Base-by-base conservation (phyloP, 2,888 invertebrate genomes). In the Schrankia costaestrigalis region DNA sequence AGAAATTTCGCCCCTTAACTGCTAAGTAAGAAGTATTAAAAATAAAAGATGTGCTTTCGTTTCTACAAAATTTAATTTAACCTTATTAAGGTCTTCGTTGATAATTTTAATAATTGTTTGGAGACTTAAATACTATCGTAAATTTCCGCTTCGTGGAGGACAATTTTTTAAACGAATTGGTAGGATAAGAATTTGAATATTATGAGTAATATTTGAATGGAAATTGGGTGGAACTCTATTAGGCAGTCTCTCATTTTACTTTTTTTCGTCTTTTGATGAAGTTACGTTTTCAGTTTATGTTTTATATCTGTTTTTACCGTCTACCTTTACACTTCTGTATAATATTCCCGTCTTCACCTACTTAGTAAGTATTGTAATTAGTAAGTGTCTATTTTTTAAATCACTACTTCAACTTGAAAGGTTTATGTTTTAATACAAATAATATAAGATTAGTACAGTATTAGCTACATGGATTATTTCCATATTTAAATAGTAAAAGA, bases 31-130 rank as follows among this genome's bases (percentile, higher is more conserved):
- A 19, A 12, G 19, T 26, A 41, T 39, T 51, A 41, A 41, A 39
- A 46, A 39, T 46, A 51, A 55, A 39, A 52, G 36, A 56, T 44
- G 31, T 10, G 35, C 35, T 31, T 22, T 22, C 52, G 44, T 59
- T 59, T 56, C 56, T 40, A 56, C 31, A 54, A 55, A 50, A 54
- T 55, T 55, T 47, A 45, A 47, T 56, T 35, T 41, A 11, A 38
- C 32, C 27, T 36, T 44, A 47, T 46, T 41, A 56, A 33, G 37
- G 41, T 30, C 29, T 24, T 32, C 35, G 37, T 29, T 39, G 53
- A 56, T 56, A 45, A 56, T 59, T 58, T 59, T 44, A 59, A 56
- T 59, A 59, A 56, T 56, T 56, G 44, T 39, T 40, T 46, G 49
- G 40, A n/a, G 44, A 45, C 46, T 42, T 43, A 35, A 56, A 43